phyloP scores from a whole-genome alignment of 2,113 vertebrate species.

The Argyrosomus japonicus region DNA sequence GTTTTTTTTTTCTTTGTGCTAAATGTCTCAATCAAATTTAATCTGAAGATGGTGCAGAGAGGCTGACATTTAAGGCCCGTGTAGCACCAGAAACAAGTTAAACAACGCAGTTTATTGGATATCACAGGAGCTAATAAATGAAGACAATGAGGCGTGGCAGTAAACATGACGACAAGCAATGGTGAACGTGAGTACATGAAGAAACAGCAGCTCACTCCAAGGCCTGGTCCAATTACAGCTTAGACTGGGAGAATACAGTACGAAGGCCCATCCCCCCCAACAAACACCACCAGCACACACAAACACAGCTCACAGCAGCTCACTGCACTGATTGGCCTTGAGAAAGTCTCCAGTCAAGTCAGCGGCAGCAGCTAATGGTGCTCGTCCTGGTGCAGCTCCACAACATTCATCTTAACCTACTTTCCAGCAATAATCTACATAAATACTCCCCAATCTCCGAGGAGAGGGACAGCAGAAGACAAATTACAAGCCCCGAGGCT shows the following conservation, averaged over 20 bases:
- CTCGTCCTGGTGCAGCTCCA: constrained; percentile 27
- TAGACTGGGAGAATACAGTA: not conserved
- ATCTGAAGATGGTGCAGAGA: constrained; percentile 40
- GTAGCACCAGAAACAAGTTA: not conserved
- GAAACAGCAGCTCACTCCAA: constrained; percentile 9
- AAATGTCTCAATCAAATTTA: constrained; percentile 69
- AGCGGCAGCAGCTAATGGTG: constrained; percentile 51
- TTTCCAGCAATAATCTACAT: constrained; percentile 81
- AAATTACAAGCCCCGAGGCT: constrained; percentile 71
- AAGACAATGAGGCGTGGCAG: not conserved
- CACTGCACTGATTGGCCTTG: constrained; percentile 35
- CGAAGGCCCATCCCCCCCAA: constrained; percentile 16
- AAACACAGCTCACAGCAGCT: not conserved
- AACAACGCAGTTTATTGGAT: constrained; percentile 1
- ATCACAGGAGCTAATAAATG: not conserved
- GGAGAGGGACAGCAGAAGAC: constrained; percentile 70
- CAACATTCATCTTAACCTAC: constrained; percentile 81
- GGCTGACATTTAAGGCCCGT: constrained; percentile 61
- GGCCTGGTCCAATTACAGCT: constrained; percentile 14
- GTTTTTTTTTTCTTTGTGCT: constrained; percentile 40
- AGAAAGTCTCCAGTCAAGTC: constrained; percentile 40
- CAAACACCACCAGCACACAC: not conserved
- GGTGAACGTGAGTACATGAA: not conserved
- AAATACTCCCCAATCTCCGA: constrained; percentile 69
- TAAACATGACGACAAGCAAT: not conserved